phyloP scores from a whole-genome alignment of 1,140 invertebrate genomes.

The Spodoptera litura region DNA sequence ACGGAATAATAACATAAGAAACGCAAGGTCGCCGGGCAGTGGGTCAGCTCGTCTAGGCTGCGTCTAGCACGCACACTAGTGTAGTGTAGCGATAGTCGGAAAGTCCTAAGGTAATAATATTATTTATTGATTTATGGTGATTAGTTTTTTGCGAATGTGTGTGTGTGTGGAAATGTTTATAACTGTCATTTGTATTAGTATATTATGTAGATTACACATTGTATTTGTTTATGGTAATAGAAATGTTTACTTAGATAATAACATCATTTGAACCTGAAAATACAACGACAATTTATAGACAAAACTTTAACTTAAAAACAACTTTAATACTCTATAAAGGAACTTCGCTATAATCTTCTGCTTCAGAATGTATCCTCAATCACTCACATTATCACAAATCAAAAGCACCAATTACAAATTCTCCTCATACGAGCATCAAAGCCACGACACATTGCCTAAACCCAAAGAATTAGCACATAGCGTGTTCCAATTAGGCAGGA shows the following conservation, averaged over 20 bases:
- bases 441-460: neutral
- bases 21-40: constrained; percentile 80
- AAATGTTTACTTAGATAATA: too few relatives aligned
- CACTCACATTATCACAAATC: too few relatives aligned
- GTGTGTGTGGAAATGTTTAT: neutral
- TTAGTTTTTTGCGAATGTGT: neutral
- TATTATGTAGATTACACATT: too few relatives aligned
- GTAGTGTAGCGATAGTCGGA: constrained; percentile 62
- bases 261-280: too few relatives aligned
- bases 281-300: too few relatives aligned
- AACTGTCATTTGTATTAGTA: too few relatives aligned
- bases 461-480: constrained; percentile 9
- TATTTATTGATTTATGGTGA: constrained; percentile 32
- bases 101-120: constrained; percentile 33
- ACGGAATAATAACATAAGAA: constrained; percentile 81
- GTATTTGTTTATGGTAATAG: too few relatives aligned
- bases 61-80: constrained; percentile 80
- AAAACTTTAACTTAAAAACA: too few relatives aligned
- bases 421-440: neutral
- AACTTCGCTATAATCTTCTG: too few relatives aligned
- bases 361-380: too few relatives aligned
- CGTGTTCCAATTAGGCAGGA: constrained; percentile 21
- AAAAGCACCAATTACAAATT: too few relatives aligned
- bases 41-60: constrained; percentile 80
- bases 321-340: too few relatives aligned